phyloP scores from a whole-genome alignment of 1,140 invertebrate genomes.

The Campodea augens region DNA sequence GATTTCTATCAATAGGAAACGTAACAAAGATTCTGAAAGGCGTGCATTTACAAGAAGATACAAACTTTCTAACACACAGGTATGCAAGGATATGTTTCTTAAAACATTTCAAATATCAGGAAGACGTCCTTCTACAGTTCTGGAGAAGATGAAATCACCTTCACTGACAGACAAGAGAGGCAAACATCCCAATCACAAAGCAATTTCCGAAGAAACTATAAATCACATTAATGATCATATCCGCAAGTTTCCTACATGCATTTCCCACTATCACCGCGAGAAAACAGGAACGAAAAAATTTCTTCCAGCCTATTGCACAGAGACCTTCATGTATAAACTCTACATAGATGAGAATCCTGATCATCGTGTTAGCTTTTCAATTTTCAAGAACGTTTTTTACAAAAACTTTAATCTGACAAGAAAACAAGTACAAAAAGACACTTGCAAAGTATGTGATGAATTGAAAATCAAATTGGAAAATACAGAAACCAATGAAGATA shows the following conservation, averaged over 20 bases:
- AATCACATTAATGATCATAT: conserved; percentile 1
- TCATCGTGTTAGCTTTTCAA: background rate
- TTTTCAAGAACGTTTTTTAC: background rate
- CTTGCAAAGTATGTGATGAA: background rate
- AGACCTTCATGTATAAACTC: background rate
- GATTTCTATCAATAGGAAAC: background rate
- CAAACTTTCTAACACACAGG: background rate
- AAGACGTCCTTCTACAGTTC: background rate
- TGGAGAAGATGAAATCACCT: background rate
- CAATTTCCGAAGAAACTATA: background rate
- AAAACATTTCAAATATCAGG: conserved; percentile 2
- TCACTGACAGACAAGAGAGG: background rate
- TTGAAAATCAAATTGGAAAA: background rate
- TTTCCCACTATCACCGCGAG: background rate
- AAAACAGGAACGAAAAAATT: background rate
- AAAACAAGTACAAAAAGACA: conserved; percentile 1
- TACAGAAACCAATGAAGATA: background rate
- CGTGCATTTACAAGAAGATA: background rate
- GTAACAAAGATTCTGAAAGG: background rate
- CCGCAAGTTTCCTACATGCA: conserved; percentile 1
- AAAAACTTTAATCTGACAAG: conserved; percentile 2
- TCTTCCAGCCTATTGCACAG: background rate
- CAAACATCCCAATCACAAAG: background rate
- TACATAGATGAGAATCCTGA: conserved; percentile 1
- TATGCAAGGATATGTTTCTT: background rate